Evolutionary conservation across 2,888 invertebrate species (phyloP).

Genomic region (Achlya flavicornis): DNA sequence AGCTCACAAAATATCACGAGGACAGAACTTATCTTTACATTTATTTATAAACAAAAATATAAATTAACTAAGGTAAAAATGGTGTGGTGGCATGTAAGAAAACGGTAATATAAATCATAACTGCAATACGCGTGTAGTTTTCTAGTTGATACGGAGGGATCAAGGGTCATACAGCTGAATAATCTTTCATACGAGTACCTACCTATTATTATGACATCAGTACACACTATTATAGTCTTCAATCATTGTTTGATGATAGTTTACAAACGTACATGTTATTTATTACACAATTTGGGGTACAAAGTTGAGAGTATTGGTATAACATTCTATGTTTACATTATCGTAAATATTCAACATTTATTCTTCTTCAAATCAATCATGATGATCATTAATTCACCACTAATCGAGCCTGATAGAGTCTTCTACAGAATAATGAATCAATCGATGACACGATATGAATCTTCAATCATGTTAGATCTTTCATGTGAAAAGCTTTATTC

Average conservation of each 20-base stretch:
- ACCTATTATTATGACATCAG: not conserved
- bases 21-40: not conserved
- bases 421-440: not conserved
- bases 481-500: conserved; percentile 2
- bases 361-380: not conserved
- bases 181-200: not conserved
- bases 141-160: not conserved
- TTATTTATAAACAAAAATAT: not conserved
- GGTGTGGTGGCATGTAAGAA: not conserved
- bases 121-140: not conserved
- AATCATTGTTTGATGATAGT: conserved; percentile 6
- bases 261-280: conserved; percentile 1
- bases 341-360: not conserved
- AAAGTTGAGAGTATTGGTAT: not conserved
- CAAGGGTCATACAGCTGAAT: not conserved
- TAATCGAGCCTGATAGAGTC: not conserved
- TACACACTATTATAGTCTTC: not conserved
- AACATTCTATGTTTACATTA: too few relatives aligned
- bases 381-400: not conserved
- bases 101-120: not conserved
- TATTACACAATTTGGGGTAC: not conserved
- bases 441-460: not conserved
- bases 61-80: not conserved
- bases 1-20: not conserved
- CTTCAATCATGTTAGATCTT: not conserved